These are phyloP conservation scores for Melierax canorus DNA, from an alignment of 2,113 vertebrate genomes.

Conservation along the genomic window DNA sequence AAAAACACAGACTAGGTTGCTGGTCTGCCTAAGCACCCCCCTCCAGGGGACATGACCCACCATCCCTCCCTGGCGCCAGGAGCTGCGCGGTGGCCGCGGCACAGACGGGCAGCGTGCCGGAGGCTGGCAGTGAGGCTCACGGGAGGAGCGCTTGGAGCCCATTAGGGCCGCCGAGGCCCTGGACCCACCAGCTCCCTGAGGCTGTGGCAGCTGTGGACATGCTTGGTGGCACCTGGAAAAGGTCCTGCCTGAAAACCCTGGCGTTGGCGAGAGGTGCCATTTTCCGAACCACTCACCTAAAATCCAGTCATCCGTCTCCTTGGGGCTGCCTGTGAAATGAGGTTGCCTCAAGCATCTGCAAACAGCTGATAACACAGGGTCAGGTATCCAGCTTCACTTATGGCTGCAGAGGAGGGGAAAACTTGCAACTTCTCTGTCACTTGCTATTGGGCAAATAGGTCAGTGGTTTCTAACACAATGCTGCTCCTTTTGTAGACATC, in stretches of 20 bases:
- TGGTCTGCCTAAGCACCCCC: neutral
- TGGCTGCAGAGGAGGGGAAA: neutral
- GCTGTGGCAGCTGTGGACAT: rapidly evolving
- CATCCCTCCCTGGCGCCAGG: neutral
- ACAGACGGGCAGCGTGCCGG: rapidly evolving
- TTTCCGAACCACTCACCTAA: neutral
- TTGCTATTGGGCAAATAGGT: neutral
- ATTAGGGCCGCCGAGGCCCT: neutral
- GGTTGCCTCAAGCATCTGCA: neutral
- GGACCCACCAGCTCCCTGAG: neutral
- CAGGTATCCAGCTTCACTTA: neutral
- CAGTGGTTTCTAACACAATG: neutral
- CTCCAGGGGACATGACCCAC: neutral
- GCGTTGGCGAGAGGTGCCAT: rapidly evolving
- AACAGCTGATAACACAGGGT: neutral
- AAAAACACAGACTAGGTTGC: neutral
- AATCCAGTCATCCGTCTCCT: neutral
- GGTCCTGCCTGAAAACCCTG: neutral
- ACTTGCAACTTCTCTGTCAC: neutral
- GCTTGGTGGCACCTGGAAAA: neutral
- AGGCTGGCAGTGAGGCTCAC: neutral
- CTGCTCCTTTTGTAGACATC: neutral
- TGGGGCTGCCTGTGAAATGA: neutral
- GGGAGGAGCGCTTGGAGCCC: neutral
- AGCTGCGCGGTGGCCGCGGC: rapidly evolving